A percentile compares a stretch with the other conserved stretches of the same genome.
phyloP scores from a whole-genome alignment of 92 coral and sea anemone genomes.

The Palythoa grandiflora region DNA sequence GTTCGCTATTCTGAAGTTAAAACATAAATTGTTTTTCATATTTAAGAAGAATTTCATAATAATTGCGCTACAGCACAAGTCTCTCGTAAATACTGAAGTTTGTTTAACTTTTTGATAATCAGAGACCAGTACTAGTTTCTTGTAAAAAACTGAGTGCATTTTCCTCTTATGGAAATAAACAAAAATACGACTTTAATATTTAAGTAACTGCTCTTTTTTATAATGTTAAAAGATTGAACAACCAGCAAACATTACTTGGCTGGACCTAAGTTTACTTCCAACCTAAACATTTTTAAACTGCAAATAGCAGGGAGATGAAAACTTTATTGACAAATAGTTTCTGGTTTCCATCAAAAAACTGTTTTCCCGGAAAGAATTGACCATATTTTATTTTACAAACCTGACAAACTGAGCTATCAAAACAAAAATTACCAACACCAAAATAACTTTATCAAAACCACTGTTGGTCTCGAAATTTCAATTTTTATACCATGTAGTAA shows the following conservation, averaged over 20 bases:
- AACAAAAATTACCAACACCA: neutral
- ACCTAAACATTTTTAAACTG: neutral
- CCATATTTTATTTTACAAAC: neutral
- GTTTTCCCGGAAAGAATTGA: neutral
- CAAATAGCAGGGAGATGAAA: neutral
- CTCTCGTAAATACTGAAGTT: neutral
- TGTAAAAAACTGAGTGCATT: neutral
- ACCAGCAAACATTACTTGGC: neutral
- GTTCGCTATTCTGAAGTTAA: neutral
- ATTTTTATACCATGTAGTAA: neutral
- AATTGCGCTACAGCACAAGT: neutral
- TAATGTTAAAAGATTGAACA: neutral
- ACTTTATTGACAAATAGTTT: neutral
- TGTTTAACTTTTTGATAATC: neutral
- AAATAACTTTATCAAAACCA: neutral
- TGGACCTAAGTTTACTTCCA: neutral
- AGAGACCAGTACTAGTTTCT: neutral
- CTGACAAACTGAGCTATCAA: neutral
- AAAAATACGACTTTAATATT: too few species aligned
- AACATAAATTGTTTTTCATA: neutral
- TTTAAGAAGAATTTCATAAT: neutral
- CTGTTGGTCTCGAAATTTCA: neutral
- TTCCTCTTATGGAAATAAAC: neutral
- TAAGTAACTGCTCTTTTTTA: neutral
- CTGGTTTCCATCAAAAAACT: neutral